Evolutionary conservation across 2,797 vertebrate species (phyloP).

Genomic region (Vireo griseus): DNA sequence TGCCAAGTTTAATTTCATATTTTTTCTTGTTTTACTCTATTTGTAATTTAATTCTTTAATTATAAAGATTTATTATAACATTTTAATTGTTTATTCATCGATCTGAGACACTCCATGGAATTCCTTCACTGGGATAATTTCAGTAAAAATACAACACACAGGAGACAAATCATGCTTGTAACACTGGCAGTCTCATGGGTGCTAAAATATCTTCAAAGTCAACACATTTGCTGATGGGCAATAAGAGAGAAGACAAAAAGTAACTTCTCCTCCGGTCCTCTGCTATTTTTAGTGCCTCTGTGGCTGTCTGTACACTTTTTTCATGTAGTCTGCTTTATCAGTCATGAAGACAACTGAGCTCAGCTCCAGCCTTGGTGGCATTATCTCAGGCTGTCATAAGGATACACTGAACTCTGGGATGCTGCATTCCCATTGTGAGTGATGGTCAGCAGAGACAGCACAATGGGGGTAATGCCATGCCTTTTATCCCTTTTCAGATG

Average conservation of each 20-base stretch:
- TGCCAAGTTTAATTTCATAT: background rate
- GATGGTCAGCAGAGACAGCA: background rate
- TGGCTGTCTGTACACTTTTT: background rate
- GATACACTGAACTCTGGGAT: background rate
- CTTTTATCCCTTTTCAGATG: background rate
- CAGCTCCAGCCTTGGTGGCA: background rate
- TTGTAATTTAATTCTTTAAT: background rate
- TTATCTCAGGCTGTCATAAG: background rate
- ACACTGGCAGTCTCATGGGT: background rate
- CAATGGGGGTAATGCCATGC: background rate
- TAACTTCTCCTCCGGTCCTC: background rate
- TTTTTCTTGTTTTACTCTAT: background rate
- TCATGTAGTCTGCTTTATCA: background rate
- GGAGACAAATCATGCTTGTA: slow-evolving; percentile 11
- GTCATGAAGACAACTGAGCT: background rate
- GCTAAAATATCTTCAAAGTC: slow-evolving; percentile 25
- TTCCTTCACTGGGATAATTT: background rate
- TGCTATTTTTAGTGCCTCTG: background rate
- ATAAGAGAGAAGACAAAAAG: background rate
- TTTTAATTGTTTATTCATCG: background rate
- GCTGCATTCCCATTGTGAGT: background rate
- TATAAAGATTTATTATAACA: background rate
- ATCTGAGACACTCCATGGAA: background rate
- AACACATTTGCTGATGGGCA: slow-evolving; percentile 16
- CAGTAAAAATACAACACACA: background rate